Evolutionary conservation across 2,113 vertebrate genomes (phyloP).

Genomic region (Thunnus maccoyii): DNA sequence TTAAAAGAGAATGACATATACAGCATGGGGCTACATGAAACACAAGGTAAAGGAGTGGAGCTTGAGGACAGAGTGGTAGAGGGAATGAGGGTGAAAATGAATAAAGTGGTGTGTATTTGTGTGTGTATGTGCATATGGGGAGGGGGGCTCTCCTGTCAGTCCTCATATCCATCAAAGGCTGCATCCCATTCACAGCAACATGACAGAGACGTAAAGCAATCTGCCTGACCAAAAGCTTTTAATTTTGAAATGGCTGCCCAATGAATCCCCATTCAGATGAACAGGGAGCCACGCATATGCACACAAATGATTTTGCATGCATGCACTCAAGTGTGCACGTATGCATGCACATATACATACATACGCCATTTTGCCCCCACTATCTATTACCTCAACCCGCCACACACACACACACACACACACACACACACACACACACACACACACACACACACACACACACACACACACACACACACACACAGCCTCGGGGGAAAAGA

Average conservation of each 20-base stretch:
- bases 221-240: conserved; percentile 94
- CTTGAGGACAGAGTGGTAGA: conserved; percentile 24
- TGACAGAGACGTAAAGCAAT: conserved; percentile 97
- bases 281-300: conserved; percentile 79
- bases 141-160: conserved; percentile 89
- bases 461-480: conserved; percentile 24
- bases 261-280: conserved; percentile 95
- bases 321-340: conserved; percentile 43
- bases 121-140: conserved; percentile 84
- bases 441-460: conserved; percentile 32
- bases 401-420: conserved; percentile 48
- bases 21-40: conserved; percentile 15
- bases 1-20: not conserved
- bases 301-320: conserved; percentile 58
- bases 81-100: conserved; percentile 44
- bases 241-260: conserved; percentile 95
- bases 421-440: conserved; percentile 46
- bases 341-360: conserved; percentile 52
- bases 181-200: conserved; percentile 93
- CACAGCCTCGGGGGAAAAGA: conserved; percentile 66
- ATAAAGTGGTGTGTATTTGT: conserved; percentile 38
- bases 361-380: conserved; percentile 40
- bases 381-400: conserved; percentile 63
- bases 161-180: conserved; percentile 94
- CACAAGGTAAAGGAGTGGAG: conserved; percentile 1